Percentiles rank a stretch among this genome's conserved stretches.
These are phyloP conservation scores for Python bivittatus DNA, from an alignment of 2,113 vertebrate genomes.

Conservation along the genomic window DNA sequence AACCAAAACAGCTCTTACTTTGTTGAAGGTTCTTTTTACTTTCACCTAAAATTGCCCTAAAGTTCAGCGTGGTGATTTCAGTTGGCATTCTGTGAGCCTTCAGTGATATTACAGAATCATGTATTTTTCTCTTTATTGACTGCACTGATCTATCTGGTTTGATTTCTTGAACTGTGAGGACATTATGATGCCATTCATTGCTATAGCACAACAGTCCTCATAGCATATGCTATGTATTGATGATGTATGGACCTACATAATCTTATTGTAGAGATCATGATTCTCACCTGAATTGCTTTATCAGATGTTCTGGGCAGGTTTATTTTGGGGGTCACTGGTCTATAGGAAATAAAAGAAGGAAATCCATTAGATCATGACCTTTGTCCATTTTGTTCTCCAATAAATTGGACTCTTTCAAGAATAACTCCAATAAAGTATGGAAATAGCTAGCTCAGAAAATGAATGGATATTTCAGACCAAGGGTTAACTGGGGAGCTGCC, in stretches of 20 bases:
- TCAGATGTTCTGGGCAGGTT: neutral
- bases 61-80: neutral
- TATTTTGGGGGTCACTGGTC: neutral
- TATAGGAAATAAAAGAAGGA: neutral
- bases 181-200: neutral
- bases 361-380: neutral
- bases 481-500: neutral
- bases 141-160: neutral
- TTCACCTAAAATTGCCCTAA: neutral
- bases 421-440: neutral
- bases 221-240: neutral
- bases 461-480: neutral
- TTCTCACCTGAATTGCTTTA: constrained; percentile 19
- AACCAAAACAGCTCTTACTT: neutral
- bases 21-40: neutral
- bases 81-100: neutral
- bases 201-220: rapidly evolving
- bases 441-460: neutral
- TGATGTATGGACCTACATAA: neutral
- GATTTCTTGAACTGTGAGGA: neutral
- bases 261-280: neutral
- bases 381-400: neutral
- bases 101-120: neutral
- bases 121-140: neutral
- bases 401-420: neutral